Conservation (phyloP, 2,888 invertebrate genomes). For the Linyphia triangularis region DNA sequence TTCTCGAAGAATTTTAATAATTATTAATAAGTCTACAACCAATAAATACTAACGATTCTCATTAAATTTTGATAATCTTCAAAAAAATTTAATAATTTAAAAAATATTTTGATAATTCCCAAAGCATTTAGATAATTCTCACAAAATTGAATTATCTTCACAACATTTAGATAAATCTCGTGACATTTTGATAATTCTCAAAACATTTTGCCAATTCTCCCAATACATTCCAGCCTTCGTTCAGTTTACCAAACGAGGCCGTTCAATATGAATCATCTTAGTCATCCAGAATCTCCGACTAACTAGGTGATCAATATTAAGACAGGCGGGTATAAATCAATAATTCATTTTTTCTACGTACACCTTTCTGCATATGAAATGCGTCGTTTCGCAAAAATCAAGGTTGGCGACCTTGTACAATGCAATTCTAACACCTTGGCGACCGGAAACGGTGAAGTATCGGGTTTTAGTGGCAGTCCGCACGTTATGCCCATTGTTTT, state of each 20-base stretch:
- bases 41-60: no score
- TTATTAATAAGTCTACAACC: no score
- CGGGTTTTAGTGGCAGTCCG: conserved; percentile 18
- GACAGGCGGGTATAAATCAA: conserved; percentile 35
- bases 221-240: neutral
- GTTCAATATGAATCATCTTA: neutral
- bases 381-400: conserved; percentile 19
- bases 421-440: conserved; percentile 60
- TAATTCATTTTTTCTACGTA: conserved; percentile 37
- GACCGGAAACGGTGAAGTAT: conserved; percentile 58
- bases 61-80: no score
- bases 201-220: no score
- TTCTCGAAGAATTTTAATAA: no score
- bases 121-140: no score
- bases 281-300: neutral
- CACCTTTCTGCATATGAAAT: conserved; percentile 53
- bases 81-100: no score
- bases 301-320: conserved; percentile 19
- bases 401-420: conserved; percentile 67
- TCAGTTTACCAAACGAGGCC: neutral
- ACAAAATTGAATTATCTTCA: no score
- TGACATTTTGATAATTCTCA: no score
- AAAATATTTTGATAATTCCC: no score
- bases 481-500: conserved; percentile 64
- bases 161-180: no score